Conservation (phyloP, 2,888 invertebrate genomes). For the Drosophila putrida region DNA sequence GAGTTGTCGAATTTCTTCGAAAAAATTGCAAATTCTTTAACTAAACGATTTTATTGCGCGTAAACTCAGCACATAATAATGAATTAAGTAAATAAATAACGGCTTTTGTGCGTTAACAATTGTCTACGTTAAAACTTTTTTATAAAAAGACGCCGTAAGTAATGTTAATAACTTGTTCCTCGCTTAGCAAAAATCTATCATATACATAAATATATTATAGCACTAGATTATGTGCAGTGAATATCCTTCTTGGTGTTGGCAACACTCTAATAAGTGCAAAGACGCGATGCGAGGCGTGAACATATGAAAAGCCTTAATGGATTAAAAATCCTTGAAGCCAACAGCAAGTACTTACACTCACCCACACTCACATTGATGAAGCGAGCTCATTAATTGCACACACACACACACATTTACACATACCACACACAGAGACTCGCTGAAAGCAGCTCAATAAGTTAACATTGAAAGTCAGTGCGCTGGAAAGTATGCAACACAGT, state of each 20-base stretch:
- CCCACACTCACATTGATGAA: slow-evolving; percentile 3
- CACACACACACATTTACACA: slow-evolving; percentile 11
- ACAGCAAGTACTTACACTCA: slow-evolving; percentile 10
- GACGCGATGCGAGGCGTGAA: slow-evolving; percentile 6
- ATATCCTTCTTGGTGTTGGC: background rate
- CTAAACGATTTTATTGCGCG: no score
- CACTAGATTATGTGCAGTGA: background rate
- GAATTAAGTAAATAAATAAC: no score
- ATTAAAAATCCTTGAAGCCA: slow-evolving; percentile 50
- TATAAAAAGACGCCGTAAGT: no score
- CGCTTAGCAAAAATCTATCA: no score
- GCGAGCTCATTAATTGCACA: slow-evolving; percentile 34
- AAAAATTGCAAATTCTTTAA: no score
- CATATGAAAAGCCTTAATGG: slow-evolving; percentile 49
- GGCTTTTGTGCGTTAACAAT: no score
- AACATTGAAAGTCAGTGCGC: slow-evolving; percentile 26
- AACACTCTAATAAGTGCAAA: slow-evolving; percentile 19
- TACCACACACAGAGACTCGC: slow-evolving; percentile 12
- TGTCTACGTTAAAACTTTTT: no score
- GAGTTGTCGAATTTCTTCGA: no score
- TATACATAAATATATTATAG: background rate
- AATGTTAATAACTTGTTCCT: no score
- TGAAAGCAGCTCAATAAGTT: slow-evolving; percentile 43
- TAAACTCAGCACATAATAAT: no score
- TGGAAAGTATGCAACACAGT: slow-evolving; percentile 35